A percentile compares a stretch with the other conserved stretches of the same genome.
These are phyloP conservation scores for Drosophila stalkeri DNA, from an alignment of 2,888 invertebrate species.

Conservation along the genomic window DNA sequence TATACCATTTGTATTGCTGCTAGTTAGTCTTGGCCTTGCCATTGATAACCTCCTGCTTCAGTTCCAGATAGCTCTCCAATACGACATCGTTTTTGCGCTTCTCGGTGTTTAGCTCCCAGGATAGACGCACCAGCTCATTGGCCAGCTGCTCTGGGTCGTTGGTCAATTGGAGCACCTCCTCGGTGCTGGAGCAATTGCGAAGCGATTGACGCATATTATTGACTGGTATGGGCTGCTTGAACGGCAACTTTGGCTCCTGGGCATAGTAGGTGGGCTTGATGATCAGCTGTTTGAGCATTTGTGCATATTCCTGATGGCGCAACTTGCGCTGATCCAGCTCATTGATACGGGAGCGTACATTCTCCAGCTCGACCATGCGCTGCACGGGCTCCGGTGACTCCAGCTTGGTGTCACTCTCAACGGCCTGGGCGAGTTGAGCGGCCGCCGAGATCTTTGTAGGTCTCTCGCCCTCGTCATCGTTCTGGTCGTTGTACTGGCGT, in stretches of 20 bases:
- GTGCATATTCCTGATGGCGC: slow-evolving; percentile 26
- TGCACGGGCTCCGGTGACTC: slow-evolving; percentile 32
- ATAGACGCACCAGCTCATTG: slow-evolving; percentile 20
- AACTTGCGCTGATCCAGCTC: slow-evolving; percentile 50
- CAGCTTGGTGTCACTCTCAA: not conserved
- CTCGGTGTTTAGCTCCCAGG: slow-evolving; percentile 23
- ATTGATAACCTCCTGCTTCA: slow-evolving; percentile 21
- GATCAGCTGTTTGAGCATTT: slow-evolving; percentile 21
- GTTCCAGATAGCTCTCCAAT: slow-evolving; percentile 24
- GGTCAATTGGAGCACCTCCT: slow-evolving; percentile 31
- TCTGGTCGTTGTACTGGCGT: slow-evolving; percentile 8
- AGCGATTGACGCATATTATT: slow-evolving; percentile 18
- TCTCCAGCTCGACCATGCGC: slow-evolving; percentile 23
- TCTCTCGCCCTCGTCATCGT: not conserved
- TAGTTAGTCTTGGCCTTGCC: not conserved
- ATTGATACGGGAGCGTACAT: slow-evolving; percentile 30
- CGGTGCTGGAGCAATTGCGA: slow-evolving; percentile 30
- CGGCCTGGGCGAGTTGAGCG: slow-evolving; percentile 20
- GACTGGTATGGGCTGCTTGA: slow-evolving; percentile 11
- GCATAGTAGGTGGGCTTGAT: slow-evolving; percentile 2
- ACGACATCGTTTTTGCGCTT: slow-evolving; percentile 26
- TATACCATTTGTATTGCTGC: not conserved
- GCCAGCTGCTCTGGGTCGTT: slow-evolving; percentile 31
- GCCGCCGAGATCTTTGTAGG: slow-evolving; percentile 35
- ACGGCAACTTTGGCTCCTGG: slow-evolving; percentile 27